Evolutionary conservation across 2,888 invertebrate species (phyloP).

Genomic region (Campaea margaritaria): DNA sequence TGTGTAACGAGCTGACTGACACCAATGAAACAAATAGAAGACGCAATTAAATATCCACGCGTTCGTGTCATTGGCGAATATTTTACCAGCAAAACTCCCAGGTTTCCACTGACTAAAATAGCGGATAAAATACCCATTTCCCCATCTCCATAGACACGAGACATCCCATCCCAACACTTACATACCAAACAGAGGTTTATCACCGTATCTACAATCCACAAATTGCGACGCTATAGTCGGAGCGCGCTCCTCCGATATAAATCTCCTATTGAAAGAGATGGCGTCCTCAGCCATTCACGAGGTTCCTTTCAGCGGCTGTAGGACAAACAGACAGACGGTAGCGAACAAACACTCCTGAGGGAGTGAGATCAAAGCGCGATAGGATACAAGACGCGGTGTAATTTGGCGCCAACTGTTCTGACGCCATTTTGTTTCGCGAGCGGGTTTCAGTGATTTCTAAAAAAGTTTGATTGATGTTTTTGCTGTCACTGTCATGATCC

Average conservation of each 20-base stretch:
- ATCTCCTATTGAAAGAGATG: slow-evolving; percentile 76
- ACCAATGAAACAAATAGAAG: too few relatives aligned
- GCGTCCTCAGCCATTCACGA: slow-evolving; percentile 67
- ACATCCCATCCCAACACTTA: slow-evolving; percentile 30
- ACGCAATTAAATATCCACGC: too few relatives aligned
- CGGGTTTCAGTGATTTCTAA: slow-evolving; percentile 1
- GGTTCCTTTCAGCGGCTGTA: slow-evolving; percentile 68
- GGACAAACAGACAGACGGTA: slow-evolving; percentile 76
- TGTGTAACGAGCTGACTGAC: too few relatives aligned
- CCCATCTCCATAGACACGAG: slow-evolving; percentile 5
- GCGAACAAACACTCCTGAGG: slow-evolving; percentile 73
- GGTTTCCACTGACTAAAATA: too few relatives aligned
- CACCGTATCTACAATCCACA: slow-evolving; percentile 78
- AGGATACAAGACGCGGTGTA: slow-evolving; percentile 76
- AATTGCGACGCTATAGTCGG: slow-evolving; percentile 79
- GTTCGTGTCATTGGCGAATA: too few relatives aligned
- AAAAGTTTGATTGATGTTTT: not conserved
- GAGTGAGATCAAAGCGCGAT: slow-evolving; percentile 82
- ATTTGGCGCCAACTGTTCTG: slow-evolving; percentile 81
- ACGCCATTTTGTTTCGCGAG: slow-evolving; percentile 72
- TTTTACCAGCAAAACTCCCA: not conserved
- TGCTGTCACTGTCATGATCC: too few relatives aligned
- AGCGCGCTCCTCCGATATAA: slow-evolving; percentile 73
- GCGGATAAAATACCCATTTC: not conserved
- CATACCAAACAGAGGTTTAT: slow-evolving; percentile 56